Conservation (phyloP, 2,113 vertebrate genomes). For the Myotis lucifugus region DNA sequence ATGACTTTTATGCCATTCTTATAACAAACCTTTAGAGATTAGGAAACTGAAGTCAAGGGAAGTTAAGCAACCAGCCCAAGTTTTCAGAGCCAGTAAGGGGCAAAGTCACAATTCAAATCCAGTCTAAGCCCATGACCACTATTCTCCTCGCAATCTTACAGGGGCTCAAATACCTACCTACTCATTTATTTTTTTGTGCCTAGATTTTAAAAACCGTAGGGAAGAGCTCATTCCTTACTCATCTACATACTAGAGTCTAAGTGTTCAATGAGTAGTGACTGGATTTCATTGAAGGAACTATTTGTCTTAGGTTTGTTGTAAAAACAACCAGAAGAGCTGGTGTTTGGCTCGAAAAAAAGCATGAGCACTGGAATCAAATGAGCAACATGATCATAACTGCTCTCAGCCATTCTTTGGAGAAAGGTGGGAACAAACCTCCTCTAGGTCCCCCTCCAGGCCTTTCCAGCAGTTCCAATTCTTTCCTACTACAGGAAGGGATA, state of each 20-base stretch:
- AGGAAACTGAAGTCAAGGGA: neutral
- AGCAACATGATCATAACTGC: neutral
- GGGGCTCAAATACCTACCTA: neutral
- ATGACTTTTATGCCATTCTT: neutral
- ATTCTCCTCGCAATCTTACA: neutral
- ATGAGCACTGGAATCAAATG: neutral
- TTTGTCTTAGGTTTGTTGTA: neutral
- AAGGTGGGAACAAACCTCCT: neutral
- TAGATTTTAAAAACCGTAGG: neutral
- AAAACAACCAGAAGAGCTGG: neutral
- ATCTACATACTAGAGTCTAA: neutral
- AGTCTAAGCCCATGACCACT: neutral
- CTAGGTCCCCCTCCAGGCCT: slow-evolving; percentile 42
- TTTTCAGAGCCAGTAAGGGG: neutral
- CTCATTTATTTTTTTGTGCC: neutral
- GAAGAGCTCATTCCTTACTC: neutral
- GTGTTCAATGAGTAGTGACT: neutral
- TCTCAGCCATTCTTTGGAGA: neutral
- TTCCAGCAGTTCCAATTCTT: slow-evolving; percentile 56
- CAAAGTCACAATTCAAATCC: neutral
- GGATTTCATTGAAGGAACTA: neutral
- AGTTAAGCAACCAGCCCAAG: neutral
- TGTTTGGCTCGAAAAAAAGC: neutral
- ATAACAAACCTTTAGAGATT: neutral
- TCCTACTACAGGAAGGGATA: slow-evolving; percentile 80